Evolutionary conservation across 2,797 vertebrate genomes (phyloP).

Genomic region (Peromyscus aztecus): DNA sequence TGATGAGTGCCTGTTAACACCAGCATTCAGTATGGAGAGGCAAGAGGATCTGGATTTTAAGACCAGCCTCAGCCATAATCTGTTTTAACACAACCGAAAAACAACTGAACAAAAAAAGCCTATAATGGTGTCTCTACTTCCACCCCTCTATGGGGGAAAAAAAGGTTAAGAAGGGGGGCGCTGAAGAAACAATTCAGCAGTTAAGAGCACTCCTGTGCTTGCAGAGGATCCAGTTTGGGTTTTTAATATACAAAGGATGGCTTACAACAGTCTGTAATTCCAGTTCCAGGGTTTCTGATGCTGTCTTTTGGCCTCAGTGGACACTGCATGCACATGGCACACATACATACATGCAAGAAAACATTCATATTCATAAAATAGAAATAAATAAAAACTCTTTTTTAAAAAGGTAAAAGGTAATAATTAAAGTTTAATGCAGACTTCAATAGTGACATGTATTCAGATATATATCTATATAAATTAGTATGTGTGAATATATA

Average conservation of each 20-base stretch:
- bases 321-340: background rate
- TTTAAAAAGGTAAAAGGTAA: background rate
- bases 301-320: background rate
- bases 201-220: background rate
- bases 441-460: background rate
- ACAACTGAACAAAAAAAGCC: background rate
- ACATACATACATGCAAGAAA: background rate
- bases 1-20: background rate
- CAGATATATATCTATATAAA: background rate
- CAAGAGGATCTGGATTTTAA: background rate
- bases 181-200: background rate
- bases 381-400: background rate
- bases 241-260: background rate
- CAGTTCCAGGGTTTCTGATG: background rate
- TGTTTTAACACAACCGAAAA: background rate
- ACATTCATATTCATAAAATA: background rate
- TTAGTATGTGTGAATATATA: background rate
- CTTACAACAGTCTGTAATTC: background rate
- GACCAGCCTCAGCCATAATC: background rate
- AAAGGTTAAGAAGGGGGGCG: too few relatives aligned
- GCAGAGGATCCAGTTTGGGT: background rate
- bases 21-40: background rate
- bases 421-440: slow-evolving; percentile 3
- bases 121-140: background rate
- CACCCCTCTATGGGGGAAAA: too few relatives aligned